Base-by-base conservation (phyloP, 2,797 vertebrate species). In the Crenichthys baileyi region DNA sequence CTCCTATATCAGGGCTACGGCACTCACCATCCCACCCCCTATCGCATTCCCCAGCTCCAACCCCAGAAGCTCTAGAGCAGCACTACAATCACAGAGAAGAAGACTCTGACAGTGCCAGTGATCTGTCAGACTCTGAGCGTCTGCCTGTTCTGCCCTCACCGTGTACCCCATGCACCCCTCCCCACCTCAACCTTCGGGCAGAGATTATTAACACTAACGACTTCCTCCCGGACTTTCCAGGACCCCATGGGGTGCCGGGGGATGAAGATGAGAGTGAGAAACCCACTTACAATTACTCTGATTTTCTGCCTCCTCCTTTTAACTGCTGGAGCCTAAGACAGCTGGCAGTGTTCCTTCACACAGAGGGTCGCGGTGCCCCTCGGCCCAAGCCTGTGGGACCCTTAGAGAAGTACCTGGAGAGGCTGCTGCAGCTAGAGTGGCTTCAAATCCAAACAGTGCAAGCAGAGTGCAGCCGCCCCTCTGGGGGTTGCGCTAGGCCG, bases 121-220 rank as follows among this genome's bases (percentile, higher is more conserved):
- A 99, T 82, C 96, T 99, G 78, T 99, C 98, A 0, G 98, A 99
- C 86, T 99, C 98, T 0, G 98, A 99, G 90, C 95, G 98, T 80
- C 92, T 98, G 75, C 97, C 97, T 24, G 92, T 98, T 1, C 93
- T 96, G 20, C 96, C 97, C 1, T 97, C 98, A 3, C 97, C 97
- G 8, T 96, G 97, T 60, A 96, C 97, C 0, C 98, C 97, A 8
- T 96, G 97, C 88, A 96, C 97, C 0, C 98, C 97, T 0, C 98
- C 98, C 5, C 97, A 97, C 55, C 97, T 99, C 55, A 96, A 97
- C 80, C 97, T 99, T 50, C 93, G 97, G 44, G 97, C 98, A 0
- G 98, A 99, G 89, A 96, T 98, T 73, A 97, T 99, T 1, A 96
- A 96, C 78, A 95, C 94, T 0, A 88, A 90, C 3, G 96, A 95